Evolutionary conservation across 2,888 invertebrate genomes (phyloP).

Genomic region (Ptychoptera albimana): DNA sequence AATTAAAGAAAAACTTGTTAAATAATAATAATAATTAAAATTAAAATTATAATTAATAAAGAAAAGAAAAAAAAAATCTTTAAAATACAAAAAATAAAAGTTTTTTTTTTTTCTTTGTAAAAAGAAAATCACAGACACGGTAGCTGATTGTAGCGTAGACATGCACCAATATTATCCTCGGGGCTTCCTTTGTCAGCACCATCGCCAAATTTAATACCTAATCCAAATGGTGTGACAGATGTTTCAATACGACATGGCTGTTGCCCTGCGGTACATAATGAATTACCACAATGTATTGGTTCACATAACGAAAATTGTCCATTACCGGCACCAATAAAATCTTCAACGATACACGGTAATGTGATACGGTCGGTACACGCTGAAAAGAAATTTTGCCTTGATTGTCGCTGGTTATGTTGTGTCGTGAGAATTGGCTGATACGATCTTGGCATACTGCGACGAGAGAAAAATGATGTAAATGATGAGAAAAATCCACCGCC

Average conservation of each 20-base stretch:
- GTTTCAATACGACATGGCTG: slow-evolving; percentile 47
- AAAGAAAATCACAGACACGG: slow-evolving; percentile 35
- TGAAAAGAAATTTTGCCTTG: slow-evolving; percentile 20
- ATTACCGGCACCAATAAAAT: slow-evolving; percentile 51
- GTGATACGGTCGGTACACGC: slow-evolving; percentile 55
- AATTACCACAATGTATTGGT: slow-evolving; percentile 61
- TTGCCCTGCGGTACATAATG: slow-evolving; percentile 43
- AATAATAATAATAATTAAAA: too few relatives aligned
- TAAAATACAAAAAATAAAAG: too few relatives aligned
- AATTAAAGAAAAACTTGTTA: too few relatives aligned
- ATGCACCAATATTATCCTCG: slow-evolving; percentile 71
- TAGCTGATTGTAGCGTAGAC: slow-evolving; percentile 54
- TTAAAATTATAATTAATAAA: too few relatives aligned
- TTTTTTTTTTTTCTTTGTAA: too few relatives aligned
- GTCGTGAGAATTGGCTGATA: not conserved
- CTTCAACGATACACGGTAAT: slow-evolving; percentile 71
- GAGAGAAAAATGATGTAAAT: slow-evolving; percentile 7
- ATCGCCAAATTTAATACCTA: slow-evolving; percentile 63
- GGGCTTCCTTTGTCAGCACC: slow-evolving; percentile 47
- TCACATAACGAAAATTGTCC: slow-evolving; percentile 46
- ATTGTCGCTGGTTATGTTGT: slow-evolving; percentile 9
- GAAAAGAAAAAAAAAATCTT: too few relatives aligned
- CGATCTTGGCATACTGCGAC: not conserved
- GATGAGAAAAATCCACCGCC: slow-evolving; percentile 8
- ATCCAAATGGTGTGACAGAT: slow-evolving; percentile 58